Evolutionary conservation across 1,140 invertebrate species (phyloP), one percentile per base, ranked within the genome.

Genomic region (Hylyphantes graminicola): DNA sequence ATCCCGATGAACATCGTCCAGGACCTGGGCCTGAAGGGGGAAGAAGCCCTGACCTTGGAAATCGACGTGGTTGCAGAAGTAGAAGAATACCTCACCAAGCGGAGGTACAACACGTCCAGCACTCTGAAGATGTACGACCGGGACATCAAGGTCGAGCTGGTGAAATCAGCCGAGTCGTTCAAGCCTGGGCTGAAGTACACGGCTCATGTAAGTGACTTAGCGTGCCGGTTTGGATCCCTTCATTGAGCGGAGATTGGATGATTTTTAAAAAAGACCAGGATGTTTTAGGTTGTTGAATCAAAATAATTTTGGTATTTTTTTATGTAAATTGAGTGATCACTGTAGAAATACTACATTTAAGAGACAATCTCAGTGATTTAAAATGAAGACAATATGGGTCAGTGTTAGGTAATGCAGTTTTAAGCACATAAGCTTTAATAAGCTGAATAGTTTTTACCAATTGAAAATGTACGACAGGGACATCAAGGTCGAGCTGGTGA

Each of bases 141-240:
- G 86, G 93, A 94, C 51, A 96, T 97, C 87, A 94, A 93, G 87
- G 92, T 98, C 89, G 94, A 96, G 86, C 91, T 96, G 67, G 92
- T 95, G 65, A 93, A 95, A 87, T 94, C 94, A 1, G 92, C 96
- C 6, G 93, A 94, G 77, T 94, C 93, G 86, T 98, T 96, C 89
- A 97, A 97, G 88, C 95, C 96, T 4, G 95, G 94, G 9, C 91
- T 98, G 64, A 93, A 93, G 79, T 97, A 96, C 88, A 93, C 92
- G 63, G 93, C 94, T 76, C 94, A 94, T 89, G 94, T 96, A 91
- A 92, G 92, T 91, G 77, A 48, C 55, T 67, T 13, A 76, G 13
- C 12, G 0, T 19, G 61, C 0, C 7, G 0, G 15, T 63, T n/a
- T 63, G 7, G 2, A 12, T n/a, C 17, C 0, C 19, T n/a, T 63